A percentile compares a stretch with the other conserved stretches of the same genome.
phyloP scores from a whole-genome alignment of 2,113 vertebrate species.

The Cynocephalus volans region DNA sequence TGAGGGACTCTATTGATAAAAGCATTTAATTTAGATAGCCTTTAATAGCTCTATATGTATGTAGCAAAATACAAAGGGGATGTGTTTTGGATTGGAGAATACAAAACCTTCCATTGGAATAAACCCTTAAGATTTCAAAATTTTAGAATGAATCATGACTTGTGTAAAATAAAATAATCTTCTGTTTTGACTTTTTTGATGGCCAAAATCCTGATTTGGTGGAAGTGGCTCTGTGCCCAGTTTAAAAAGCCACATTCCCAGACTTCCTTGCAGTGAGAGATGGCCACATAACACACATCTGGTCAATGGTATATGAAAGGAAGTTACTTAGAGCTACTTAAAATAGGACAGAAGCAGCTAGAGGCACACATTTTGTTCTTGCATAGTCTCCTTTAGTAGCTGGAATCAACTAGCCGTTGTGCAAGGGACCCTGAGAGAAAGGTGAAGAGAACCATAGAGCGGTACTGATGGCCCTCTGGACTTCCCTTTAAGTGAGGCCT shows the following conservation, averaged over 20 bases:
- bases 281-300: background rate
- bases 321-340: conserved; percentile 42
- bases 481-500: background rate
- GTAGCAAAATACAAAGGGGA: background rate
- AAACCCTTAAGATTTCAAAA: background rate
- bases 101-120: background rate
- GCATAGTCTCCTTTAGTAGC: background rate
- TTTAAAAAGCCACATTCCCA: background rate
- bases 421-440: background rate
- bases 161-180: conserved; percentile 40
- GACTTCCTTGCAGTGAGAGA: background rate
- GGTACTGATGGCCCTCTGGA: background rate
- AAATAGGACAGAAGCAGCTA: background rate
- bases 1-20: background rate
- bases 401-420: background rate
- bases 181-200: background rate
- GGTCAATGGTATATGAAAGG: background rate
- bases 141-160: conserved; percentile 25
- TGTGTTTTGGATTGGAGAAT: background rate
- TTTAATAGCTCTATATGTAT: background rate
- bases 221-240: background rate
- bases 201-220: background rate
- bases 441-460: background rate
- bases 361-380: background rate
- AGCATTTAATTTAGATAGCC: background rate